These are phyloP conservation scores for Caenorhabditis macrosperma DNA, from an alignment of 2,888 invertebrate genomes.

Conservation along the genomic window DNA sequence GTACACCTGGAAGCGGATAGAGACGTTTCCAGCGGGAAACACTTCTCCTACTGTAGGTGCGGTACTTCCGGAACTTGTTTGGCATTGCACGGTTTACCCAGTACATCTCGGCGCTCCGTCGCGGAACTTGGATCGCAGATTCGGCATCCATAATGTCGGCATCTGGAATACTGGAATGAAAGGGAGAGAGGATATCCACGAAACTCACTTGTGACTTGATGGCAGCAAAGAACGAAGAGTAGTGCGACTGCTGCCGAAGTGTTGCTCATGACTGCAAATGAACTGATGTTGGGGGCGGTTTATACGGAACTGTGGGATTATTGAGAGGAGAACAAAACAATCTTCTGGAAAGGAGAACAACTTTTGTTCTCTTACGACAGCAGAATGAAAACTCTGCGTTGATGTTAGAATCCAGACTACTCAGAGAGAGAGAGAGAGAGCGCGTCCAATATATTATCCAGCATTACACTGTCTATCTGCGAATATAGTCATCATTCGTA, in stretches of 20 bases:
- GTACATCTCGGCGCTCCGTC: slow-evolving; percentile 61
- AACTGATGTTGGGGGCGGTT: neutral
- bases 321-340: neutral
- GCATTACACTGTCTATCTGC: no score
- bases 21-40: slow-evolving; percentile 40
- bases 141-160: slow-evolving; percentile 56
- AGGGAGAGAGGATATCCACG: no score
- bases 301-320: neutral
- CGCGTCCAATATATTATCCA: no score
- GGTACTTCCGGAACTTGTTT: slow-evolving; percentile 60
- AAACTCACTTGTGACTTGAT: slow-evolving; percentile 53
- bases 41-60: slow-evolving; percentile 61
- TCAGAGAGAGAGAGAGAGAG: no score
- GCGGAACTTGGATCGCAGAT: slow-evolving; percentile 55
- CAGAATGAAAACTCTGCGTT: no score
- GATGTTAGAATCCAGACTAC: no score
- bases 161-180: slow-evolving; percentile 23
- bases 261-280: slow-evolving; percentile 59
- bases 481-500: no score
- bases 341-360: no score
- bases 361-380: no score
- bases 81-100: slow-evolving; percentile 62
- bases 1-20: slow-evolving; percentile 48
- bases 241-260: slow-evolving; percentile 51
- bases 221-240: slow-evolving; percentile 58